Evolutionary conservation across 2,797 vertebrate genomes (phyloP).

Genomic region (Dallia pectoralis): DNA sequence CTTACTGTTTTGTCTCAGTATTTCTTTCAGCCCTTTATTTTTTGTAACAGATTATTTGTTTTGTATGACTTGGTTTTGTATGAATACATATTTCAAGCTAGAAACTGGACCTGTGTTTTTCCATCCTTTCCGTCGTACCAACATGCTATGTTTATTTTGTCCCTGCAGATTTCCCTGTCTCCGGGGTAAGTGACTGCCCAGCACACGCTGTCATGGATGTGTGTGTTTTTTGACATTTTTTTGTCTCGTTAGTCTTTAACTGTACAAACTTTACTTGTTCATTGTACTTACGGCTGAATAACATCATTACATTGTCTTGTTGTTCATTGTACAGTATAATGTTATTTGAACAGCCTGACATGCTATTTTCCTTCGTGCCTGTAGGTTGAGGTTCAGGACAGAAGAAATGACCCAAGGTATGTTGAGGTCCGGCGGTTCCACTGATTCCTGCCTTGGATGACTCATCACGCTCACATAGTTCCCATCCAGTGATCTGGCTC

Average conservation of each 20-base stretch:
- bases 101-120: too few species aligned
- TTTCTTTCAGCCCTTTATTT: too few species aligned
- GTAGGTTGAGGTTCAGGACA: slow-evolving; percentile 74
- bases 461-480: too few species aligned
- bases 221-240: slow-evolving; percentile 2
- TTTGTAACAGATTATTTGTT: too few species aligned
- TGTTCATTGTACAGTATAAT: neutral
- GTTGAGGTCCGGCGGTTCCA: slow-evolving; percentile 70
- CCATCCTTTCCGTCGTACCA: too few species aligned
- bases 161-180: slow-evolving; percentile 85
- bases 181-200: slow-evolving; percentile 77
- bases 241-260: neutral
- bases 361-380: slow-evolving; percentile 12
- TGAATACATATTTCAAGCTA: too few species aligned
- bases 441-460: slow-evolving; percentile 41
- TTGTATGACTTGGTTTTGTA: too few species aligned
- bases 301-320: neutral
- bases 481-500: slow-evolving; percentile 30
- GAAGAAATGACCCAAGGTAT: slow-evolving; percentile 60
- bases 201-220: slow-evolving; percentile 43
- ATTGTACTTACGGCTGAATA: neutral
- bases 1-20: too few species aligned
- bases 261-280: neutral
- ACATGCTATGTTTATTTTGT: slow-evolving; percentile 58
- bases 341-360: neutral